These are phyloP conservation scores for Oreochromis tanganicae DNA, from an alignment of 2,113 vertebrate species.

Conservation along the genomic window DNA sequence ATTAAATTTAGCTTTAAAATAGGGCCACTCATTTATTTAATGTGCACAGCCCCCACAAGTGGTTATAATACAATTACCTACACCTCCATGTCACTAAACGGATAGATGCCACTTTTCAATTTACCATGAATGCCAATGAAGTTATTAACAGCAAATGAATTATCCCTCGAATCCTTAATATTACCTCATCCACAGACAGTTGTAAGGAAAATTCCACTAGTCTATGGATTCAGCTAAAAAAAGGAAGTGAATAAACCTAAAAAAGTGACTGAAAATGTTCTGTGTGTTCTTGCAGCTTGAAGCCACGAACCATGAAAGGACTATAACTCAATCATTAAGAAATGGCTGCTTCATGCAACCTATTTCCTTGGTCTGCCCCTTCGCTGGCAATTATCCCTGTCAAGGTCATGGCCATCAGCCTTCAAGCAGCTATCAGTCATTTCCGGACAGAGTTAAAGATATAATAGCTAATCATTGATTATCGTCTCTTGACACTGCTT, in stretches of 20 bases:
- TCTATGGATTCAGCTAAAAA: background rate
- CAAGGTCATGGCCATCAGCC: conserved; percentile 49
- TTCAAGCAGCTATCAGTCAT: conserved; percentile 50
- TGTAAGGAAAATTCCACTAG: background rate
- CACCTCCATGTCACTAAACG: background rate
- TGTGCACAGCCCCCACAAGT: background rate
- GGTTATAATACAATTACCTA: background rate
- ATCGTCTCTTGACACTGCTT: conserved; percentile 30
- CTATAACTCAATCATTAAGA: conserved; percentile 47
- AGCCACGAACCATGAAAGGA: conserved; percentile 9
- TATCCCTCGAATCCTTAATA: background rate
- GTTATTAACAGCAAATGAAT: background rate
- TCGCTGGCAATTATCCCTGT: conserved; percentile 24
- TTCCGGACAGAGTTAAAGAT: conserved; percentile 42
- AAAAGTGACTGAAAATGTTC: conserved; percentile 2
- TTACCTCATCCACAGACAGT: background rate
- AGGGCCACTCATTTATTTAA: background rate
- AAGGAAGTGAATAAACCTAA: background rate
- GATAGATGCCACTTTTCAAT: background rate
- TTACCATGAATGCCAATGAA: background rate
- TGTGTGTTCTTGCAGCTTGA: conserved; percentile 5
- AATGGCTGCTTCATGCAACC: conserved; percentile 29
- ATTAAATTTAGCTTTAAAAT: background rate
- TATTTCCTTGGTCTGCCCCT: conserved; percentile 37
- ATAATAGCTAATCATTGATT: conserved; percentile 57